Conservation (phyloP, 2,888 invertebrate species). For the Congeria kusceri region DNA sequence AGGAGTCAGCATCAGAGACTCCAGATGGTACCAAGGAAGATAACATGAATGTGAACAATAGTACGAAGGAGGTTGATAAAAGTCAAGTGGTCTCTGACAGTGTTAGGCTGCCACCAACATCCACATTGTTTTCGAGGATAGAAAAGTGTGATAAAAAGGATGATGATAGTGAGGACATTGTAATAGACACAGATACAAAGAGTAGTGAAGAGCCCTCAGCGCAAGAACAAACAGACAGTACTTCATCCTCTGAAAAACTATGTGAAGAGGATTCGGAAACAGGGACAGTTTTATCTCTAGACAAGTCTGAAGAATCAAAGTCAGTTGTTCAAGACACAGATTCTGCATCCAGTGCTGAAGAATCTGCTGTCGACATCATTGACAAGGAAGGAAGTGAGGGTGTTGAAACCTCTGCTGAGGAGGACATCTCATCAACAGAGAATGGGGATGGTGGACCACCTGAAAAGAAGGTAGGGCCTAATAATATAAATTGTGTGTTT, state of each 20-base stretch:
- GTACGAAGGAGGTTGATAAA: slow-evolving; percentile 1
- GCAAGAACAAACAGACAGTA: too few relatives aligned
- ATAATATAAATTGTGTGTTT: too few relatives aligned
- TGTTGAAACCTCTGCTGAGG: not conserved
- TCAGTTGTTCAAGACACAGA: not conserved
- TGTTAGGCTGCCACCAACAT: slow-evolving; percentile 1
- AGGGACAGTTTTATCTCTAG: too few relatives aligned
- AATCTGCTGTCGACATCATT: not conserved
- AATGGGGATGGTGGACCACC: slow-evolving; percentile 40
- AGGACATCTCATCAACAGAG: not conserved
- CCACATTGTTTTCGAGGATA: not conserved
- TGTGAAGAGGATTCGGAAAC: too few relatives aligned
- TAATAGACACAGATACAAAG: too few relatives aligned
- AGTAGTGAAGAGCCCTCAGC: too few relatives aligned
- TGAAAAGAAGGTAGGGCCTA: slow-evolving; percentile 46
- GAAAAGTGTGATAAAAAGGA: too few relatives aligned
- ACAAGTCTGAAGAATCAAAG: too few relatives aligned
- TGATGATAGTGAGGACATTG: too few relatives aligned
- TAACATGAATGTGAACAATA: not conserved
- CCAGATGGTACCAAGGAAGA: not conserved
- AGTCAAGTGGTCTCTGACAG: not conserved
- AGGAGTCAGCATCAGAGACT: not conserved
- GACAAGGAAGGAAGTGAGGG: not conserved
- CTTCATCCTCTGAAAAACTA: too few relatives aligned
- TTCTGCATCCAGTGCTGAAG: slow-evolving; percentile 3